Conservation (phyloP, 2,113 vertebrate species). For the Cryptomyrus ogoouensis region DNA sequence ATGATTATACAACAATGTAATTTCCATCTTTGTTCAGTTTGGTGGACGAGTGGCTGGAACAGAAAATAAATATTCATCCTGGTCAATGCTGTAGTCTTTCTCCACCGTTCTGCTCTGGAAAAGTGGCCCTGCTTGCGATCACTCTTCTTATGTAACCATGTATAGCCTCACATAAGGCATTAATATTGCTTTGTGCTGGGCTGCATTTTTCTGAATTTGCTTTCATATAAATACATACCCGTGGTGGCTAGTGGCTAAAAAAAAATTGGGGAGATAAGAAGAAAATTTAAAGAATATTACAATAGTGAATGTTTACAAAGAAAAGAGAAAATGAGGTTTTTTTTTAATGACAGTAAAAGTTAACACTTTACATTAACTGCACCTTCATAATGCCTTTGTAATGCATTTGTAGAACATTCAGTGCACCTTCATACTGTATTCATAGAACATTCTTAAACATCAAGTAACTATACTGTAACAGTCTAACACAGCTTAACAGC, state of each 20-base stretch:
- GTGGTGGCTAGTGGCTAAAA: neutral
- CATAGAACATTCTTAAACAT: neutral
- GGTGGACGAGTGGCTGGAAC: neutral
- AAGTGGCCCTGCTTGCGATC: neutral
- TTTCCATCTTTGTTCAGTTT: neutral
- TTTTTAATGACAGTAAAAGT: neutral
- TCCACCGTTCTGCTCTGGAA: neutral
- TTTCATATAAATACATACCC: neutral
- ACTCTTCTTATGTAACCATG: neutral
- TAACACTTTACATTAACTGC: neutral
- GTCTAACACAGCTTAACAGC: neutral
- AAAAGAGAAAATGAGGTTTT: neutral
- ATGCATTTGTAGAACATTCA: neutral
- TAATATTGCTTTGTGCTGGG: neutral
- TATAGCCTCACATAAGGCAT: neutral
- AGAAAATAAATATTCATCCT: conserved; percentile 6
- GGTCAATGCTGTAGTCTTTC: neutral
- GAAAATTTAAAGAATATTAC: neutral
- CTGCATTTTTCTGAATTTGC: neutral
- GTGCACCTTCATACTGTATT: neutral
- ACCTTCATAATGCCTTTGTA: neutral
- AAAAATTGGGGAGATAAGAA: neutral
- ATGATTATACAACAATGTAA: neutral
- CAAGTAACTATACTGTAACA: neutral
- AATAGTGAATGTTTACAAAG: neutral